Evolutionary conservation across 2,888 invertebrate genomes (phyloP).

Genomic region (Leptinotarsa peninsularis): DNA sequence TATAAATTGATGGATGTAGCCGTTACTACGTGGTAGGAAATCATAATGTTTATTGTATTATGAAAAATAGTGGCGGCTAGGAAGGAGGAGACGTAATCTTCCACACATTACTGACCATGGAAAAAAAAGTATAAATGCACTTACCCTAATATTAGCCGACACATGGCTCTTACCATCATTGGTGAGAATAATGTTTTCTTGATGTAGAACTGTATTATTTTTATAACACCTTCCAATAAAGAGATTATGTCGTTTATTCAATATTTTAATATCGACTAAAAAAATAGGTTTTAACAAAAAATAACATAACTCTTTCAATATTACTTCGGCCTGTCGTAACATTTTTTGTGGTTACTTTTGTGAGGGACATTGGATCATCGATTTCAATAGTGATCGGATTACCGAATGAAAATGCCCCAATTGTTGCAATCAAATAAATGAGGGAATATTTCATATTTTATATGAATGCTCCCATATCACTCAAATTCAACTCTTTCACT

Average conservation of each 20-base stretch:
- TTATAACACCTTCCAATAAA: constrained; percentile 62
- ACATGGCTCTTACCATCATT: constrained; percentile 65
- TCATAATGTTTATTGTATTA: too few species aligned
- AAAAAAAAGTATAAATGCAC: constrained; percentile 7
- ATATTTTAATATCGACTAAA: constrained; percentile 59
- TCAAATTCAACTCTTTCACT: not conserved
- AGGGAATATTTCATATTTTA: constrained; percentile 3
- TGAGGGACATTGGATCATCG: constrained; percentile 36
- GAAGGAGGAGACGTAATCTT: too few species aligned
- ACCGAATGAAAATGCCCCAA: not conserved
- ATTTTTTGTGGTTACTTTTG: constrained; percentile 44
- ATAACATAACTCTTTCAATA: not conserved
- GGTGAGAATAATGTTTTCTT: constrained; percentile 64
- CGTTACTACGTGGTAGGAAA: too few species aligned
- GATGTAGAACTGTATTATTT: constrained; percentile 59
- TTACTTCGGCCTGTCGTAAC: constrained; percentile 43
- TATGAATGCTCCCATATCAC: not conserved
- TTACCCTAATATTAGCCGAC: constrained; percentile 60
- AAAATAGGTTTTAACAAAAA: constrained; percentile 33
- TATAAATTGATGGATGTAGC: too few species aligned
- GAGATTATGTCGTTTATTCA: constrained; percentile 60
- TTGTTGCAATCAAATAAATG: not conserved
- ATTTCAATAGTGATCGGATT: constrained; percentile 33
- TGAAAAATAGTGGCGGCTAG: too few species aligned
- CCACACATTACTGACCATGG: too few species aligned